Base-by-base conservation (phyloP, 2,113 vertebrate species). In the Tachuris rubrigastra region DNA sequence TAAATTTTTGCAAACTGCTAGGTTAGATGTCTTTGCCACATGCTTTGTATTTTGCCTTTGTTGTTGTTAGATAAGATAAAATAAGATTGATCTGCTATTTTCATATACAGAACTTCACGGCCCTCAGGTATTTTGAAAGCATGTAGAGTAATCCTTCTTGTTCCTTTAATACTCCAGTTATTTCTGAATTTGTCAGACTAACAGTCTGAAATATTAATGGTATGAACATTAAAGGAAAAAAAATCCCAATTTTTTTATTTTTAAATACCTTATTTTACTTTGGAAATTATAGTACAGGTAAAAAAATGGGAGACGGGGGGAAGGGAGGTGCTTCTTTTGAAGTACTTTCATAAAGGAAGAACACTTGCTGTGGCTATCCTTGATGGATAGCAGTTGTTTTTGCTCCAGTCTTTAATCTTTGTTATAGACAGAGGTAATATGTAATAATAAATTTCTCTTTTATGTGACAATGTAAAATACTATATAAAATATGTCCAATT, bases 61-160 rank as follows among this genome's bases (percentile, higher is more conserved):
- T 46, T 78, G 12, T 33, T 90, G 14, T 46, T 95, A 86, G 69
- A 79, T 84, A 84, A 73, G 85, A 91, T 82, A 91, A 93, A 95
- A 41, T 84, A 92, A 95, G 62, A 95, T 46, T 90, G 66, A 92
- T 92, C 69, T 93, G 23, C 6, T 50, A 60, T 84, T 95, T 85
- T 87, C 4, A 25, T 58, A 4, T 73, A 44, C 62, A 82, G 59
- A 47, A 55, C 31, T 87, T 93, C 71, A 72, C n/a, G 75, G 41
- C 31, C 25, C 33, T 87, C 62, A 53, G 71, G 22, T 27, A 73
- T 53, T 66, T 94, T 84, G 72, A 95, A 95, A 87, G 30, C 21
- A 39, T 76, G 55, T 6, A 23, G 56, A 66, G 33, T 87, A 85
- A 84, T 88, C 69, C 20, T 10, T 12, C 27, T 73, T 59, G 6